These are phyloP conservation scores for Pammene aurita DNA, from an alignment of 2,888 invertebrate species.

Conservation along the genomic window DNA sequence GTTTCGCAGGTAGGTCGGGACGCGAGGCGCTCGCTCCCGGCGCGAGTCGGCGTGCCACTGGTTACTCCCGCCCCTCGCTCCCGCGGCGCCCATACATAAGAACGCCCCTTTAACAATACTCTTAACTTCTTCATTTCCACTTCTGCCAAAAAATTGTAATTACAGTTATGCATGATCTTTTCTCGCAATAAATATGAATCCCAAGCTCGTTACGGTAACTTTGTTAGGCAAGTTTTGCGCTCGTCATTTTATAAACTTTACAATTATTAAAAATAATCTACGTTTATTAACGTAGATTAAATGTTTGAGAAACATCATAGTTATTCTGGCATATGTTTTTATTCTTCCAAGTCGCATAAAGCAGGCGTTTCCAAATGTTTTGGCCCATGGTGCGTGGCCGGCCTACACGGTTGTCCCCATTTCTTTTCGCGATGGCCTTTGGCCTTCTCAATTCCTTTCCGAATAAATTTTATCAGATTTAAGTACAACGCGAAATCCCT, in stretches of 20 bases:
- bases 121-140: conserved; percentile 19
- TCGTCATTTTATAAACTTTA: not conserved
- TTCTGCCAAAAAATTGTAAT: conserved; percentile 17
- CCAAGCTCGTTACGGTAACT: not conserved
- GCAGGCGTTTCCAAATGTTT: too few relatives aligned
- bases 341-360: too few relatives aligned
- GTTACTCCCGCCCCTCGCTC: conserved; percentile 57
- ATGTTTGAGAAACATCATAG: too few relatives aligned
- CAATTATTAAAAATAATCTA: too few relatives aligned
- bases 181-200: not conserved
- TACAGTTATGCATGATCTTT: not conserved
- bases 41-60: conserved; percentile 72
- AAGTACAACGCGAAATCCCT: too few relatives aligned
- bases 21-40: conserved; percentile 63
- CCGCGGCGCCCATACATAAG: conserved; percentile 48
- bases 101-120: conserved; percentile 40
- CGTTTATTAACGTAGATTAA: too few relatives aligned
- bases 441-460: too few relatives aligned
- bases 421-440: too few relatives aligned
- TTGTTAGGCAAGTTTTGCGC: not conserved
- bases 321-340: too few relatives aligned
- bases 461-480: too few relatives aligned
- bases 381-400: too few relatives aligned
- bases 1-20: conserved; percentile 38
- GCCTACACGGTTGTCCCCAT: too few relatives aligned